These are phyloP conservation scores for Cristatella mucedo DNA, from an alignment of 2,888 invertebrate species.

Conservation along the genomic window DNA sequence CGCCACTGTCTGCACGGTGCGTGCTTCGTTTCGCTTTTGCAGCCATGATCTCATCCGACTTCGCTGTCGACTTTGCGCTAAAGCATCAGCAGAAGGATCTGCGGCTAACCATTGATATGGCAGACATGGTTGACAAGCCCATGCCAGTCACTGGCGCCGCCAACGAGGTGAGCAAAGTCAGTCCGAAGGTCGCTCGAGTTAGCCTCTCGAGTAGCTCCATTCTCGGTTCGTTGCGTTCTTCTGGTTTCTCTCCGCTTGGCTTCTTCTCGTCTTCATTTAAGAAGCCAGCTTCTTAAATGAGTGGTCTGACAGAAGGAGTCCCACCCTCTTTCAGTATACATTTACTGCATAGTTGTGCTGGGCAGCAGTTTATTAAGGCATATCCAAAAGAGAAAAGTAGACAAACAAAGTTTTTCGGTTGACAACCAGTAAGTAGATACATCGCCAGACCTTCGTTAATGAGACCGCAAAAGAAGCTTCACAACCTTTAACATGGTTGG, in stretches of 20 bases:
- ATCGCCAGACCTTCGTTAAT: too few relatives aligned
- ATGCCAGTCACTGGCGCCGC: conserved; percentile 75
- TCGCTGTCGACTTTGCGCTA: conserved; percentile 67
- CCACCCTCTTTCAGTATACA: too few relatives aligned
- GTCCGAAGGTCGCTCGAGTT: too few relatives aligned
- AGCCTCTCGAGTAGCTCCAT: background rate
- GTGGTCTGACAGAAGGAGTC: too few relatives aligned
- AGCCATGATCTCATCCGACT: conserved; percentile 65
- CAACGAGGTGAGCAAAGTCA: conserved; percentile 54
- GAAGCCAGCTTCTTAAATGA: too few relatives aligned
- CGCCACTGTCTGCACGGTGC: background rate
- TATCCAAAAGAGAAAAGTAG: too few relatives aligned
- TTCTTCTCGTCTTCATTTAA: background rate
- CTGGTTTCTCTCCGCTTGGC: background rate
- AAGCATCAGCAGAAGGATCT: conserved; percentile 91
- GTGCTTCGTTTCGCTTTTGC: conserved; percentile 23
- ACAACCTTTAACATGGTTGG: too few relatives aligned
- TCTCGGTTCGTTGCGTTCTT: background rate
- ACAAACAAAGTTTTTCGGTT: too few relatives aligned
- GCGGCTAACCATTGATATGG: conserved; percentile 67
- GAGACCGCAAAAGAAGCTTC: too few relatives aligned
- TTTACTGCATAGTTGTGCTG: too few relatives aligned
- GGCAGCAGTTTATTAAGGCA: too few relatives aligned
- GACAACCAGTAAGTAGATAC: too few relatives aligned
- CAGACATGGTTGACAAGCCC: conserved; percentile 76